A percentile compares a stretch with the other conserved stretches of the same genome.
These are phyloP conservation scores for Florisuga fusca DNA, from an alignment of 2,797 vertebrate species.

Conservation along the genomic window DNA sequence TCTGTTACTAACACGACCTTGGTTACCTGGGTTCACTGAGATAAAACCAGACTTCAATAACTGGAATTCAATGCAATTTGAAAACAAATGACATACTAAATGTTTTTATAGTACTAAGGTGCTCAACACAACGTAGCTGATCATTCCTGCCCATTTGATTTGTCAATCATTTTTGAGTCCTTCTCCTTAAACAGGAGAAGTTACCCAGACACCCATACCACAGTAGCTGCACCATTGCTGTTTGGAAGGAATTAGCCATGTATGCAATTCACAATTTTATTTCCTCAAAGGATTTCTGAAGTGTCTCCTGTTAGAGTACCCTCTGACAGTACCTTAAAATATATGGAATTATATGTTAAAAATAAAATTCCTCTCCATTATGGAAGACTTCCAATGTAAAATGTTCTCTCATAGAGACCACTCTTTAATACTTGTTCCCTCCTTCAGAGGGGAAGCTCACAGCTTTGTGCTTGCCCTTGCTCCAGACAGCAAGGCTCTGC, in stretches of 20 bases:
- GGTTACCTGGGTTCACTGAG: neutral
- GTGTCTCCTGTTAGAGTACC: neutral
- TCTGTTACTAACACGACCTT: neutral
- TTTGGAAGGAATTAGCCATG: neutral
- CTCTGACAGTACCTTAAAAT: neutral
- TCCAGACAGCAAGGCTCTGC: neutral
- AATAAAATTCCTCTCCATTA: neutral
- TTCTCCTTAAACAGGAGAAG: neutral
- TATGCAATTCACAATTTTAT: neutral
- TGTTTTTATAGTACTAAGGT: neutral
- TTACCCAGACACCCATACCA: neutral
- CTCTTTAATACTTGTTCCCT: neutral
- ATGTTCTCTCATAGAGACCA: neutral
- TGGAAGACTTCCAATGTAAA: neutral
- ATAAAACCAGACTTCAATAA: neutral
- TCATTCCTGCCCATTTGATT: neutral
- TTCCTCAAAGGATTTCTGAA: neutral
- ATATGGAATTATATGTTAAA: neutral
- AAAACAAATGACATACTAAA: neutral
- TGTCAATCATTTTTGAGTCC: neutral
- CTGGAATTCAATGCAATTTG: neutral
- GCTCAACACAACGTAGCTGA: neutral
- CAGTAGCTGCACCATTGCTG: neutral
- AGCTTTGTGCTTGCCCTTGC: neutral
- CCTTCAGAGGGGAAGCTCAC: neutral